Percentiles rank a stretch among this genome's conserved stretches.
Evolutionary conservation across 2,888 invertebrate genomes (phyloP).

Genomic region (Stomorhina lunata): DNA sequence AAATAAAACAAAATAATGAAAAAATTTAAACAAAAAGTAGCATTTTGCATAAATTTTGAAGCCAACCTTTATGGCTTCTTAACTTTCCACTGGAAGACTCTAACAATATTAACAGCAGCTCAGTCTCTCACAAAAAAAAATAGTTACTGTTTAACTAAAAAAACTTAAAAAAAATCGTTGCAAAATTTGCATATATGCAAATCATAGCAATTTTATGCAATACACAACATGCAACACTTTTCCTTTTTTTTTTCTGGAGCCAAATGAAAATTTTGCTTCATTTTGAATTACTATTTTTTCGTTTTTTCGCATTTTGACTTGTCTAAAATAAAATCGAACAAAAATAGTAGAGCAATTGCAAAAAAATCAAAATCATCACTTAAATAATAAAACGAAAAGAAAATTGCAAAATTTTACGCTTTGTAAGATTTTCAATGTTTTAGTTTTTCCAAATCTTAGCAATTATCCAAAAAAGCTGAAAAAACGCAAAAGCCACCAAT

Average conservation of each 20-base stretch:
- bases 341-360: background rate
- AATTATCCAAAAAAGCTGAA: slow-evolving; percentile 38
- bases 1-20: slow-evolving; percentile 37
- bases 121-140: slow-evolving; percentile 21
- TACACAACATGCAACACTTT: slow-evolving; percentile 60
- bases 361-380: slow-evolving; percentile 35
- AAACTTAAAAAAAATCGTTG: background rate
- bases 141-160: background rate
- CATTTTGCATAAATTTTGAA: slow-evolving; percentile 61
- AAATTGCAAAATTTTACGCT: slow-evolving; percentile 30
- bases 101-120: slow-evolving; percentile 19
- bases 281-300: background rate
- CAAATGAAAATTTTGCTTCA: too few species aligned
- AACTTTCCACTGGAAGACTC: slow-evolving; percentile 48
- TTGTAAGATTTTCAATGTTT: slow-evolving; percentile 26
- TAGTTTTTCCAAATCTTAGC: slow-evolving; percentile 39
- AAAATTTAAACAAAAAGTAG: slow-evolving; percentile 50
- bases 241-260: slow-evolving; percentile 43
- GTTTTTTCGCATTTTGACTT: slow-evolving; percentile 1
- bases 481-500: slow-evolving; percentile 53
- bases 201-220: slow-evolving; percentile 43
- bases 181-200: slow-evolving; percentile 63
- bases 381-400: background rate
- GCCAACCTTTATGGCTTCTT: slow-evolving; percentile 65
- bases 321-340: background rate